Base-by-base conservation (phyloP, 2,888 invertebrate genomes). In the Drosophila borealis region DNA sequence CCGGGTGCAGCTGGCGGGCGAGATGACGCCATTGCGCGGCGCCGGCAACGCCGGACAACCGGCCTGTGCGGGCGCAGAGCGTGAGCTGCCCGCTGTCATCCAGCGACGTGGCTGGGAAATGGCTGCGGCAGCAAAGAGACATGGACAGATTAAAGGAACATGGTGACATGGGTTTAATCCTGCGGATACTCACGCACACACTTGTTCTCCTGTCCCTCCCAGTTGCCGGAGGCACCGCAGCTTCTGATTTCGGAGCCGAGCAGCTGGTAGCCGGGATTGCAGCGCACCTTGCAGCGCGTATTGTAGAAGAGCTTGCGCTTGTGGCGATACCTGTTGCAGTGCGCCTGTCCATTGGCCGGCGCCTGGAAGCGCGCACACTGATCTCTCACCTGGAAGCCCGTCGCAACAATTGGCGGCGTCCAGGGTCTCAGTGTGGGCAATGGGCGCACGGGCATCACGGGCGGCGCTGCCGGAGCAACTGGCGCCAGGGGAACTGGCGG, bases 211-310 rank as follows among this genome's bases (percentile, higher is more conserved):
- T 92, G 91, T 33, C 91, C 89, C 74, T 94, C 94, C 91, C 93
- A 93, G 93, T 94, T 93, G 46, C 92, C 93, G 4, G 92, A 89
- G 14, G 91, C 88, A 59, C 92, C 93, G 77, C 95, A 95, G 67
- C 91, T 92, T 55, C 93, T 92, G 29, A 93, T 90, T 25, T 93
- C 90, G 10, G 93, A 92, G 33, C 95, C 95, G 50, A 93, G 90
- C 21, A 95, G 88, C 78, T 92, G 93, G 80, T 93, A 95, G 8
- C 94, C 95, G 3, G 83, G 56, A 46, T 91, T 88, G 71, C 93
- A 93, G 85, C 88, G 88, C 4, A 93, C 88, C 2, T 88, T 87
- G 70, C 93, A 93, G 41, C 89, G 91, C 1, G 91, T 92, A 48
- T 87, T 91, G 70, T 93, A 93, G 78, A 90, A 92, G 5, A 84